Base-by-base conservation (phyloP, 2,888 invertebrate genomes). In the Cataglyphis albicans region DNA sequence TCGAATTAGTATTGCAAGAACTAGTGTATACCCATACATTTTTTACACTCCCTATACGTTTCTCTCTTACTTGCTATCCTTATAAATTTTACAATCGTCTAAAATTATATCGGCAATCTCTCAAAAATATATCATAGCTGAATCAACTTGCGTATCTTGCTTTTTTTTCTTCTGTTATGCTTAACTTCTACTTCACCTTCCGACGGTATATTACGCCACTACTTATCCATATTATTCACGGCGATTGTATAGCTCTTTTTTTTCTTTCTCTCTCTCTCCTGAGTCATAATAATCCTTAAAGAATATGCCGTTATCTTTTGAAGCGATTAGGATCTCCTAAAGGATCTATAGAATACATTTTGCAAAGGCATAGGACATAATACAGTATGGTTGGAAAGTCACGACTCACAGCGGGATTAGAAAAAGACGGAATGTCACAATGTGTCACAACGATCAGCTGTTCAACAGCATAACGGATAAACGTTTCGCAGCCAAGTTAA, bases 61-160 rank as follows among this genome's bases (percentile, higher is more conserved):
- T 82, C 84, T 78, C 89, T 88, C 93, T 93, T 93, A 93, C 88
- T 88, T 84, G 84, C 92, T 93, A 93, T 90, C 93, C 87, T 94
- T 94, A 94, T 91, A 93, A 94, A 94, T 93, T 92, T 94, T 94
- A 94, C 91, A 94, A 93, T 93, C 89, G 84, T 94, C 93, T 93
- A 94, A 93, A 93, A 93, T 94, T 93, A 93, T 92, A 92, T 44
- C 91, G 90, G 92, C 92, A 91, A 92, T 94, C 93, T 94, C 94
- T 94, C 94, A 94, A 94, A 94, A 94, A 94, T 94, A 94, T 94
- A 94, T 92, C 90, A 86, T 92, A 91, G 92, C 92, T 92, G 91
- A 91, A 89, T 91, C 73, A 89, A 88, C 84, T 89, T 81, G 82
- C 87, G 65, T 81, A 85, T 90, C 82, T 89, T 88, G 83, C 81